Conservation (phyloP, 1,140 invertebrate species). For the Batillaria attramentaria region DNA sequence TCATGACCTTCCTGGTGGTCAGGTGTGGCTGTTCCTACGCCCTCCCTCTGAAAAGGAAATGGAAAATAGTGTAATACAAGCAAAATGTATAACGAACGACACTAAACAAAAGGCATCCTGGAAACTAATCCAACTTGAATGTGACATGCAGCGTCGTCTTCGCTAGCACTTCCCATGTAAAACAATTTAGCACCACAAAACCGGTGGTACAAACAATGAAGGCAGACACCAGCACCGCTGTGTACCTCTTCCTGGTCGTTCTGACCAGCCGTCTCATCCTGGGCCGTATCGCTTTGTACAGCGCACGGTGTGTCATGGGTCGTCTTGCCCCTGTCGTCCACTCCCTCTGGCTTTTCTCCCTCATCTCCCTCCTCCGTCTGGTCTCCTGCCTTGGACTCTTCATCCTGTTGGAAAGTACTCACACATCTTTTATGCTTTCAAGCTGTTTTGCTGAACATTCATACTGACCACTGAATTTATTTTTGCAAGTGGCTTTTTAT, state of each 20-base stretch:
- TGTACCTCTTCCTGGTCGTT: conserved; percentile 66
- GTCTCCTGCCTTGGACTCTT: conserved; percentile 35
- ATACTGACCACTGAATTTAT: too few species aligned
- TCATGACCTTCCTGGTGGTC: conserved; percentile 78
- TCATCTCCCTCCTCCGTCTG: conserved; percentile 37
- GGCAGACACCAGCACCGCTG: conserved; percentile 37
- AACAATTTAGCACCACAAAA: not conserved
- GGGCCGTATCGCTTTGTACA: conserved; percentile 56
- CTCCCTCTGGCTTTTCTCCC: conserved; percentile 47
- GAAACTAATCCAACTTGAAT: too few species aligned
- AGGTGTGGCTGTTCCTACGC: conserved; percentile 77
- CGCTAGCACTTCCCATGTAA: not conserved
- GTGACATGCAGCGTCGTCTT: too few species aligned
- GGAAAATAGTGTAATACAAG: conserved; percentile 4
- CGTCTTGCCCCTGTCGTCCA: conserved; percentile 57
- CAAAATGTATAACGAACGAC: too few species aligned
- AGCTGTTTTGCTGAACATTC: too few species aligned
- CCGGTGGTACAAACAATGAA: not conserved
- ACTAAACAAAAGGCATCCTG: too few species aligned
- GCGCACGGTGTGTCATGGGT: conserved; percentile 55
- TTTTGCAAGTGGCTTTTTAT: too few species aligned
- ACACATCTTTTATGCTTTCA: too few species aligned
- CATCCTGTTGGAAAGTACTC: conserved; percentile 47
- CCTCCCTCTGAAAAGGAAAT: conserved; percentile 72
- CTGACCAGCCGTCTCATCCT: conserved; percentile 52